These are phyloP conservation scores for Propithecus deckenii DNA, from an alignment of 2,797 vertebrate genomes.

Conservation along the genomic window DNA sequence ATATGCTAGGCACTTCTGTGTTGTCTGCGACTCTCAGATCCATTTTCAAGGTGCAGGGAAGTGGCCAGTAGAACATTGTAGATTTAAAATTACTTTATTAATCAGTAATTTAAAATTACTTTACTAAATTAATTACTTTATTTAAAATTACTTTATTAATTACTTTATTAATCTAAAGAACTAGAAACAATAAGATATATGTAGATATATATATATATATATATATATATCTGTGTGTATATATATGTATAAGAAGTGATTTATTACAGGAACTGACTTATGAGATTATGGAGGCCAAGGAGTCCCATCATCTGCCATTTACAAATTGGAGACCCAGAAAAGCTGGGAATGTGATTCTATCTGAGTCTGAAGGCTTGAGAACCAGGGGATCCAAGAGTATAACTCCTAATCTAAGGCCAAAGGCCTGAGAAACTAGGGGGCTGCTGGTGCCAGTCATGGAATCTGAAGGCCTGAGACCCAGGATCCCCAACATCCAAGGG, in stretches of 20 bases:
- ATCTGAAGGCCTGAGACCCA: neutral
- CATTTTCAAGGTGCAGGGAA: neutral
- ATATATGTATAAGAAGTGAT: neutral
- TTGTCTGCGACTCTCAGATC: neutral
- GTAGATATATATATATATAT: too few species aligned
- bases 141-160: neutral
- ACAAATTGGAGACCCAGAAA: neutral
- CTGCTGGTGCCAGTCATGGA: neutral
- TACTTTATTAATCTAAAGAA: neutral
- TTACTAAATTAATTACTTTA: neutral
- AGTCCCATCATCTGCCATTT: too few species aligned
- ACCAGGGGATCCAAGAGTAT: neutral
- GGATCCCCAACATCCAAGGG: too few species aligned
- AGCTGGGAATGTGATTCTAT: neutral
- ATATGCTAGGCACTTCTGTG: rapidly evolving
- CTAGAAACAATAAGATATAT: neutral
- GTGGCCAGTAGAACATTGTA: neutral
- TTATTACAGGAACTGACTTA: neutral
- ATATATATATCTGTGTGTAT: neutral
- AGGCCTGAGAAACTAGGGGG: neutral
- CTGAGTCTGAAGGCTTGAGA: neutral
- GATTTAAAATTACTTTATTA: neutral
- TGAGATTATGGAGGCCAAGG: neutral
- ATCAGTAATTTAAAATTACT: neutral
- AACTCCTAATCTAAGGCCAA: too few species aligned